Evolutionary conservation across 2,797 vertebrate genomes (phyloP).

Genomic region (Chelidonichthys spinosus): DNA sequence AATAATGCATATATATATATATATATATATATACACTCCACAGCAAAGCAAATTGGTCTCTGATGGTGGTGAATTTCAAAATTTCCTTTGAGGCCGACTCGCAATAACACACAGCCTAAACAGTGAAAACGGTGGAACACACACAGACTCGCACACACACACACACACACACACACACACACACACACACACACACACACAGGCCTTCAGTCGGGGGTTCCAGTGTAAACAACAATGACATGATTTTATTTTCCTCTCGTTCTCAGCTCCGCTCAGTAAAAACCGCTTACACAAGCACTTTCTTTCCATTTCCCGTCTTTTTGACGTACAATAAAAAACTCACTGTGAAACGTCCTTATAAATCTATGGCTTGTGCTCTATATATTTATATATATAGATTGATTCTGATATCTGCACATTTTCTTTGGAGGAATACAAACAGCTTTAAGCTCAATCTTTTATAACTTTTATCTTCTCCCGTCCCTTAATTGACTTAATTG

Average conservation of each 20-base stretch:
- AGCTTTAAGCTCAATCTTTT: neutral
- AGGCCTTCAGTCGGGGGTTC: constrained; percentile 36
- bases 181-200: constrained; percentile 22
- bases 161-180: too few species aligned
- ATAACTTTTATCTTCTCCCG: neutral
- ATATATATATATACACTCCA: neutral
- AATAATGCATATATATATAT: too few species aligned
- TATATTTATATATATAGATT: constrained; percentile 8
- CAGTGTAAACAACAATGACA: constrained; percentile 67
- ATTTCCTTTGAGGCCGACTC: constrained; percentile 59
- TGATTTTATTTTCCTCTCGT: constrained; percentile 66
- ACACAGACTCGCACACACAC: constrained; percentile 39
- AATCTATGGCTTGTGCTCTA: neutral
- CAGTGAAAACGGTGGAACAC: constrained; percentile 63
- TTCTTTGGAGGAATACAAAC: constrained; percentile 2
- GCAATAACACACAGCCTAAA: constrained; percentile 57
- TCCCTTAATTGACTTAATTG: neutral
- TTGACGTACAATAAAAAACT: constrained; percentile 12
- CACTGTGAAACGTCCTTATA: constrained; percentile 2
- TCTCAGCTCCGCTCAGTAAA: constrained; percentile 37
- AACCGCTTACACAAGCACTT: constrained; percentile 33
- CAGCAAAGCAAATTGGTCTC: constrained; percentile 47
- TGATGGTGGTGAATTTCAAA: constrained; percentile 54
- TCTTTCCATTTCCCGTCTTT: constrained; percentile 37
- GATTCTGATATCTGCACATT: neutral